Evolutionary conservation across 2,888 invertebrate species (phyloP).

Genomic region (Neoaliturus tenellus): DNA sequence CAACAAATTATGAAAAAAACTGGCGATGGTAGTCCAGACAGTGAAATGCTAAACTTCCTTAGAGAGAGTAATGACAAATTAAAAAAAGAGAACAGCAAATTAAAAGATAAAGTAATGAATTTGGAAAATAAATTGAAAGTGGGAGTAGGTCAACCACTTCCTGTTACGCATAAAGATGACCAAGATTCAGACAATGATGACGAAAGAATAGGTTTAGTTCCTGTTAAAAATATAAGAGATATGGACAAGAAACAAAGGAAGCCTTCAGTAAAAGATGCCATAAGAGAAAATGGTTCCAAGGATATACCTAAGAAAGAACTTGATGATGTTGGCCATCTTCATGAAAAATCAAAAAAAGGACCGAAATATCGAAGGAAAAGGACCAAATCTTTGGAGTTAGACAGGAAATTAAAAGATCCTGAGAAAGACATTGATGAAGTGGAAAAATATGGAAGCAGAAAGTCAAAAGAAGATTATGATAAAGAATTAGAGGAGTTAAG

Average conservation of each 20-base stretch:
- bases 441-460: background rate
- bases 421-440: constrained; percentile 1
- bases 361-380: background rate
- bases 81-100: background rate
- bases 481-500: constrained; percentile 28
- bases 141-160: background rate
- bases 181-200: no score
- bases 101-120: background rate
- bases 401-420: background rate
- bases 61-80: background rate
- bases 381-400: background rate
- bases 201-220: no score
- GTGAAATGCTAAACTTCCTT: background rate
- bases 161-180: no score
- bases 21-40: background rate
- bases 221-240: background rate
- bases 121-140: background rate
- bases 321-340: no score
- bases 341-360: background rate
- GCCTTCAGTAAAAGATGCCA: background rate
- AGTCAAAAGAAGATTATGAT: background rate
- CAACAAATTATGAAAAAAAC: background rate
- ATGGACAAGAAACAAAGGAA: background rate
- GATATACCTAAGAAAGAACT: no score
- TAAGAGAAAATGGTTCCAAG: no score